phyloP scores from a whole-genome alignment of 2,113 vertebrate genomes.

The Mormoops blainvillei region DNA sequence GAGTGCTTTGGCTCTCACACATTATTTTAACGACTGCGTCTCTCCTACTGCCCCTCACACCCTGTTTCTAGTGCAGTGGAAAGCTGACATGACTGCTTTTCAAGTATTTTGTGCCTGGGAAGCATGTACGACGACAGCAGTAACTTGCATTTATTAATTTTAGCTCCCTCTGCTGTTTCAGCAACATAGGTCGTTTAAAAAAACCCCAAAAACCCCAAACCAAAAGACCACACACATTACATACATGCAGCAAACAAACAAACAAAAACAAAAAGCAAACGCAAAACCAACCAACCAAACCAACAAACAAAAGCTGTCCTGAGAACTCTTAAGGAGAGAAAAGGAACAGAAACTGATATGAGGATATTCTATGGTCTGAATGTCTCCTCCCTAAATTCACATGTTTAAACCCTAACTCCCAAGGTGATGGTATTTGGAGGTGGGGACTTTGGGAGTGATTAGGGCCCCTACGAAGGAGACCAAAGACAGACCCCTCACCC shows the following conservation, averaged over 20 bases:
- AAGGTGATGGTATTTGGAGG: background rate
- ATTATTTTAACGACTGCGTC: background rate
- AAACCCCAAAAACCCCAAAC: background rate
- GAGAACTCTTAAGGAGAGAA: background rate
- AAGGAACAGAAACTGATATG: background rate
- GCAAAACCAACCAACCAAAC: background rate
- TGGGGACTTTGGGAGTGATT: background rate
- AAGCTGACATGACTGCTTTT: background rate
- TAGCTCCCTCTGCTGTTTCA: slow-evolving; percentile 39
- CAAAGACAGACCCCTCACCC: background rate
- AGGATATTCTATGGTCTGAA: background rate
- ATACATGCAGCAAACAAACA: background rate
- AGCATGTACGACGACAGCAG: background rate
- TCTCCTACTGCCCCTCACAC: background rate
- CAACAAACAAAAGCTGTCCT: background rate
- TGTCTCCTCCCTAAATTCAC: background rate
- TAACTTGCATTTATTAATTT: background rate
- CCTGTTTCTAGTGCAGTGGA: background rate
- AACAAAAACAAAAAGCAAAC: background rate
- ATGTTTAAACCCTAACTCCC: background rate
- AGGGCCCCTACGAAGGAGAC: background rate
- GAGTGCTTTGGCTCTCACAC: background rate
- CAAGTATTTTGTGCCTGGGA: background rate
- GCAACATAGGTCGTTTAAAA: background rate
- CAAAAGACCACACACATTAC: background rate